Conservation (phyloP, 2,888 invertebrate species). For the Baronia brevicornis region DNA sequence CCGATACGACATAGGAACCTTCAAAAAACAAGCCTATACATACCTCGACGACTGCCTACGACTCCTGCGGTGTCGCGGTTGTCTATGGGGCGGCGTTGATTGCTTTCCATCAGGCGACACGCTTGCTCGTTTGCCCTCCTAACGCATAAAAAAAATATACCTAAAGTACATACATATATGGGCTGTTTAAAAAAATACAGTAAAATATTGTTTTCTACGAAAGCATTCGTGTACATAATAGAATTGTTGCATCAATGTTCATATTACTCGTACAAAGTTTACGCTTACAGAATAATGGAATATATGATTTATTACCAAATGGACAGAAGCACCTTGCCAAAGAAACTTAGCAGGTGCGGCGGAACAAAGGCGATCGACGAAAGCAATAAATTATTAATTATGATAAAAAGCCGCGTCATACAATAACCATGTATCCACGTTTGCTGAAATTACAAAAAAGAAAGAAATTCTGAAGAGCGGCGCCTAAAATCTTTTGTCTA, state of each 20-base stretch:
- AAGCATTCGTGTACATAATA: too few relatives aligned
- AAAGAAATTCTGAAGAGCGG: slow-evolving; percentile 54
- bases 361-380: slow-evolving; percentile 51
- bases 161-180: too few relatives aligned
- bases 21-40: too few relatives aligned
- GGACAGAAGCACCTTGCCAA: slow-evolving; percentile 66
- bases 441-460: slow-evolving; percentile 40
- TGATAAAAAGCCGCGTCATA: slow-evolving; percentile 59
- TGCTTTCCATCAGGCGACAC: too few relatives aligned
- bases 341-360: slow-evolving; percentile 49
- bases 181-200: too few relatives aligned
- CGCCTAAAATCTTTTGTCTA: slow-evolving; percentile 70
- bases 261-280: slow-evolving; percentile 10
- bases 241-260: slow-evolving; percentile 11
- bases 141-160: too few relatives aligned
- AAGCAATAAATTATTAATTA: slow-evolving; percentile 73
- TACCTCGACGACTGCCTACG: too few relatives aligned
- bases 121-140: too few relatives aligned
- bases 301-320: slow-evolving; percentile 51
- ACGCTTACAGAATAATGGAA: slow-evolving; percentile 19
- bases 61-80: too few relatives aligned
- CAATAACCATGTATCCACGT: slow-evolving; percentile 37
- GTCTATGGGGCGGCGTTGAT: too few relatives aligned
- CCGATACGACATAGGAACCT: too few relatives aligned
- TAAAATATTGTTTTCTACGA: too few relatives aligned